Base-by-base conservation (phyloP, 1,140 invertebrate species). In the Magallana gigas region DNA sequence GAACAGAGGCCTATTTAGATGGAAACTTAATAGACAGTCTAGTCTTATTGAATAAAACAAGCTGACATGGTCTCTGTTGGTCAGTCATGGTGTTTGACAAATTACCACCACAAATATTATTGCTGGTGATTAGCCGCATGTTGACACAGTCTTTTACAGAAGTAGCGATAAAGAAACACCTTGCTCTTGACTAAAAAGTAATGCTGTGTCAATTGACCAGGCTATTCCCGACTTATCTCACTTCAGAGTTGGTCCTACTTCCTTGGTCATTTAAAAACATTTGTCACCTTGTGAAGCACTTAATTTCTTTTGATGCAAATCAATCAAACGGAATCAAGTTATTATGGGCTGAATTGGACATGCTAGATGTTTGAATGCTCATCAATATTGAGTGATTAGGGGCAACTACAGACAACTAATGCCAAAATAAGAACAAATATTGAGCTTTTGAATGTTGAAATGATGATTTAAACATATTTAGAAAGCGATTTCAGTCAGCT, bases 21-120 rank as follows among this genome's bases (percentile, higher is more conserved):
- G 68, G 14, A 36, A 8, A 76, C 23, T 29, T 11, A 29, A 29
- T 23, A 76, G 68, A 36, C 23, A 76, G 23, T 12, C 68, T 29
- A 71, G 18, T 29, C 23, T 36, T 12, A 62, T 62, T 29, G 68
- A 29, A 18, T 76, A 23, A 76, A 76, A 76, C 68, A 76, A 9
- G 11, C 68, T 36, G 68, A 29, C 23, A 29, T 18, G 68, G 23
- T 76, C 36, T 36, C 9, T 12, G 18, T 11, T 76, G 68, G 68
- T 76, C 68, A 76, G 23, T 2, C 68, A 12, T 8, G 12, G 68
- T 23, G 11, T 48, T 23, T 12, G 23, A 29, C 23, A 23, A 76
- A 76, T 76, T 76, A 76, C 36, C 23, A 76, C 29, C 23, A 23
- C 23, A 76, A 76, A 76, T 76, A 76, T 76, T 76, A 76, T 76